Base-by-base conservation (phyloP, 35 echinoderm and acorn worm species). In the Lytechinus pictus region DNA sequence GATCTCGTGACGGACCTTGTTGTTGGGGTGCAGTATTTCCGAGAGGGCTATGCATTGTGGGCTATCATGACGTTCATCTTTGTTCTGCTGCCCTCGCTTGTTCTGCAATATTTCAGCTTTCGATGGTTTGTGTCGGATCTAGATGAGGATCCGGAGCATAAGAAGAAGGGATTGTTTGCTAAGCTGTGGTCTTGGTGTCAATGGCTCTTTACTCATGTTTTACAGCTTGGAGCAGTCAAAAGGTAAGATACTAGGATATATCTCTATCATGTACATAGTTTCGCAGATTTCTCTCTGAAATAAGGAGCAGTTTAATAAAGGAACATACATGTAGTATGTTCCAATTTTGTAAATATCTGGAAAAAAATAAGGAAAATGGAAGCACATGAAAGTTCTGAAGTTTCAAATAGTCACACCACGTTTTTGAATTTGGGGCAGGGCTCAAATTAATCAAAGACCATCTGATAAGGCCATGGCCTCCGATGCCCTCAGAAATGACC, bases 31-130 rank as follows among this genome's bases (percentile, higher is more conserved):
- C 96, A 98, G 91, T 98, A 99, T 51, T 89, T 96, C 28, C 56
- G 87, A 27, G 91, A 9, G 33, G 21, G 57, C 0, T 87, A 97
- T 27, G 96, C 93, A 29, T 54, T 89, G 53, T 99, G 98, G 98
- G 94, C 95, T 89, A 95, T 94, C 11, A 56, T 99, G 94, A 99
- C 98, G 9, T 97, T 99, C 94, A 94, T 94, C 54, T 99, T 99
- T 91, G 94, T 99, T 19, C 55, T 98, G 91, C 61, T 99, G 27
- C 97, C 98, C 12, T 98, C 97, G 28, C 86, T 99, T 9, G 97
- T 96, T 9, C 92, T 98, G n/a, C 98, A 99, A 93, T 96, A 96
- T 54, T 96, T 99, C 94, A 99, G 98, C 86, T 95, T 99, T 8
- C 52, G 98, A 52, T 99, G 98, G 98, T 98, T 97, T 89, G 94